Evolutionary conservation across 2,888 invertebrate genomes (phyloP).

Genomic region (Clitarchus hookeri): DNA sequence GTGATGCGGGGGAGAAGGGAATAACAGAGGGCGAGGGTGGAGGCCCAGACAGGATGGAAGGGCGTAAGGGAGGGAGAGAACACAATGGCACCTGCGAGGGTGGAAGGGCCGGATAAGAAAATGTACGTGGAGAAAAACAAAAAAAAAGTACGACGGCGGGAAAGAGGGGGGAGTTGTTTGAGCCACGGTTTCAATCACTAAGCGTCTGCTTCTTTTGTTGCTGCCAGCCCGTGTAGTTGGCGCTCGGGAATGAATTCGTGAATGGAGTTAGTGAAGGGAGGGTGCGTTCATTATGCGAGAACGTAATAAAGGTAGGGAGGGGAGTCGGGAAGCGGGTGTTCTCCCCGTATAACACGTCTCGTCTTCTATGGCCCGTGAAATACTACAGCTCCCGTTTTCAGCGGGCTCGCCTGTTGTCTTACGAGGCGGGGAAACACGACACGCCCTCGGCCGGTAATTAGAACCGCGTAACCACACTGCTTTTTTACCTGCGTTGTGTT

Average conservation of each 20-base stretch:
- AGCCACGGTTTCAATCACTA: background rate
- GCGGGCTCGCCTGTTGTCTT: background rate
- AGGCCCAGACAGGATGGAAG: background rate
- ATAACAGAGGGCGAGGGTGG: background rate
- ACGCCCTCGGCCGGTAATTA: background rate
- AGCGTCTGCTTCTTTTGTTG: background rate
- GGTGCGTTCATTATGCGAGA: background rate
- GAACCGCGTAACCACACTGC: background rate
- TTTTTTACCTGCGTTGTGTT: background rate
- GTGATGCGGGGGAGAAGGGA: background rate
- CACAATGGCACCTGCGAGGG: background rate
- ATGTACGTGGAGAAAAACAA: background rate
- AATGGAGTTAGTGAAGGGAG: constrained; percentile 3
- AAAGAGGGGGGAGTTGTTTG: background rate
- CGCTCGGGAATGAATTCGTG: background rate
- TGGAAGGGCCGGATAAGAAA: background rate
- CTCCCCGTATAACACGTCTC: background rate
- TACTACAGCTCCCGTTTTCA: background rate
- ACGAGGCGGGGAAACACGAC: background rate
- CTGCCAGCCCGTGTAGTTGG: background rate
- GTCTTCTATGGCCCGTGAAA: constrained; percentile 4
- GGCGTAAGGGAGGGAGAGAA: background rate
- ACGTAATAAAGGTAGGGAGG: background rate
- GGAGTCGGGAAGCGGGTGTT: background rate
- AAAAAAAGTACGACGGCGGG: background rate